Evolutionary conservation across 1,140 invertebrate genomes (phyloP).

Genomic region (Nasonia giraulti): DNA sequence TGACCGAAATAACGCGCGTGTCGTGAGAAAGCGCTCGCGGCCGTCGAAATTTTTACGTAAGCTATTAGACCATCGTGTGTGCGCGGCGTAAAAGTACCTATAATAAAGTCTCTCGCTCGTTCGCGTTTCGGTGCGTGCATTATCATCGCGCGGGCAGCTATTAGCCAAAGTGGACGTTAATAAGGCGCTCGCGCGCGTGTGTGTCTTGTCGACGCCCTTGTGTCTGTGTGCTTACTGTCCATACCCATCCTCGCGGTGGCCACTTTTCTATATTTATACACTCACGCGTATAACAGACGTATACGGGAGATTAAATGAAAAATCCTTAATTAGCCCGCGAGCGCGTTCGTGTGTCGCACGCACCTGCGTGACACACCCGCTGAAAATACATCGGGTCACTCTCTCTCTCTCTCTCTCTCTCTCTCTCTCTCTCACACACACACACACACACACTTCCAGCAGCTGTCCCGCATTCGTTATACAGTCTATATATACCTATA

Average conservation of each 20-base stretch:
- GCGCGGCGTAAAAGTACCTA: too few relatives aligned
- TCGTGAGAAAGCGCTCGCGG: too few relatives aligned
- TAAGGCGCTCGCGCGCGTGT: background rate
- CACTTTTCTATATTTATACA: background rate
- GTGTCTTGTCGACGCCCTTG: background rate
- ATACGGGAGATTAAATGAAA: background rate
- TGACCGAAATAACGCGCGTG: constrained; percentile 36
- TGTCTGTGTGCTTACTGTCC: too few relatives aligned
- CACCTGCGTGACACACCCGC: background rate
- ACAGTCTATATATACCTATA: too few relatives aligned
- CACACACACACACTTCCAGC: background rate
- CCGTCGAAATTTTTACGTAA: background rate
- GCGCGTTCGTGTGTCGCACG: background rate
- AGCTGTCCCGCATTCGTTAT: background rate
- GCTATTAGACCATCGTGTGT: background rate
- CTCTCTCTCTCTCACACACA: too few relatives aligned
- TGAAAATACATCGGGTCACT: background rate
- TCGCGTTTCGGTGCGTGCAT: too few relatives aligned
- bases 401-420: too few relatives aligned
- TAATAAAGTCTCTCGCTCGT: background rate
- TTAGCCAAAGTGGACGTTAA: too few relatives aligned
- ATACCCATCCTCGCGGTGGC: too few relatives aligned
- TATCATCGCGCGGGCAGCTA: too few relatives aligned
- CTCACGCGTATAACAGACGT: background rate
- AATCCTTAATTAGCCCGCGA: background rate